phyloP scores from a whole-genome alignment of 2,113 vertebrate species.

The Actenoides hombroni region DNA sequence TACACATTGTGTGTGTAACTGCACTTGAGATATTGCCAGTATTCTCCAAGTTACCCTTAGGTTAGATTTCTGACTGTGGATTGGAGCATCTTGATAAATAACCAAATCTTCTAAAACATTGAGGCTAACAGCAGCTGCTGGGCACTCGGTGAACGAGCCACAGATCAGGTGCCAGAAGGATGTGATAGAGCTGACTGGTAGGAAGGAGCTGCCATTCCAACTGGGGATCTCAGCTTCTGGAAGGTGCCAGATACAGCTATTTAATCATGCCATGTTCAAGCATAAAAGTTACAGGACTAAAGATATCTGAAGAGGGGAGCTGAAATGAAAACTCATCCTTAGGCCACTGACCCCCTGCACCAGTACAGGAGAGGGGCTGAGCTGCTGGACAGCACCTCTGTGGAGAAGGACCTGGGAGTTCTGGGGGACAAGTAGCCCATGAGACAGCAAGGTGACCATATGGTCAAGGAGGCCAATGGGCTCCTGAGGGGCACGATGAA shows the following conservation, averaged over 20 bases:
- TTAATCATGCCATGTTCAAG: background rate
- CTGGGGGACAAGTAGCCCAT: too few relatives aligned
- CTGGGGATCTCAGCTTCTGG: background rate
- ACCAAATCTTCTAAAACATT: background rate
- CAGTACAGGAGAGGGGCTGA: too few relatives aligned
- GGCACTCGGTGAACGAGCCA: background rate
- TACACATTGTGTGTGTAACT: background rate
- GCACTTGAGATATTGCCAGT: background rate
- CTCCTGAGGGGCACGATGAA: too few relatives aligned
- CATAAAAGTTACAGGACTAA: background rate
- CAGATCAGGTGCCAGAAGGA: background rate
- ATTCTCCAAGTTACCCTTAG: background rate
- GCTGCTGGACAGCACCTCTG: too few relatives aligned
- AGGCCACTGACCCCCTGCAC: background rate
- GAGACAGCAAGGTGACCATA: too few relatives aligned
- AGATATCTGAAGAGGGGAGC: background rate
- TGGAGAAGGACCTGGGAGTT: too few relatives aligned
- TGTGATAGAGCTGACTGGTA: accelerated
- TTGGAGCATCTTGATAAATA: background rate
- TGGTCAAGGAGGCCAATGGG: too few relatives aligned
- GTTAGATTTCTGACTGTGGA: background rate
- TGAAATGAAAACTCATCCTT: background rate
- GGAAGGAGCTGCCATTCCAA: background rate
- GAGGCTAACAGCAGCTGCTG: background rate
- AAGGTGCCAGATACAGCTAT: too few relatives aligned